Evolutionary conservation across 2,797 vertebrate genomes (phyloP).

Genomic region (Phataginus tricuspis): DNA sequence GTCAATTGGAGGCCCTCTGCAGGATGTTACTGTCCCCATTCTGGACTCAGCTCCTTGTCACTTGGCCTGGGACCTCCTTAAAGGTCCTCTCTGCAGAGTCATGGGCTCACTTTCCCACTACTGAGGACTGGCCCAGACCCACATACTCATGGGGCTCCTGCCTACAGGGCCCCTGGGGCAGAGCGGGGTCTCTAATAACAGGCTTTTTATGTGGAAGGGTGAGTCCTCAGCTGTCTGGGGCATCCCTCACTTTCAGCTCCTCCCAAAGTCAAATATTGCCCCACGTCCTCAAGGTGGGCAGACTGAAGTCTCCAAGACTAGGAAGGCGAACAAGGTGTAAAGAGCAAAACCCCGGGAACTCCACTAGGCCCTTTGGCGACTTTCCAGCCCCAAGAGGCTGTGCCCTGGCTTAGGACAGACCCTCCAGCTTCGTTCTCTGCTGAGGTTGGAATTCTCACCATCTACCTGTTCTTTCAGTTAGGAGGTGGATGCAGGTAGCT

Average conservation of each 20-base stretch:
- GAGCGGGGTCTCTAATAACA: not conserved
- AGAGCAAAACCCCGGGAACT: not conserved
- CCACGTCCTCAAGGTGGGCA: not conserved
- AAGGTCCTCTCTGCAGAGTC: not conserved
- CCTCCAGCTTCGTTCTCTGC: not conserved
- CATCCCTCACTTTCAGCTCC: not conserved
- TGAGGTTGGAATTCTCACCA: not conserved
- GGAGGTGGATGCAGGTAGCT: not conserved
- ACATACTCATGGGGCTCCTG: not conserved
- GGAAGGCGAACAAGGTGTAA: not conserved
- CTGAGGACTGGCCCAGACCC: not conserved
- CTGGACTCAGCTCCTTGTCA: not conserved
- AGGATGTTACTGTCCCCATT: not conserved
- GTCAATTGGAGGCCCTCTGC: not conserved
- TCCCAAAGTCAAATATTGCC: not conserved
- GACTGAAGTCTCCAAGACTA: not conserved
- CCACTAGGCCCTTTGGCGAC: not conserved
- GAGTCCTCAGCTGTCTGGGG: not conserved
- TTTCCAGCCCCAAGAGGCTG: not conserved
- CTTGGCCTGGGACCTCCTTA: not conserved
- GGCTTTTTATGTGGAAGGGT: not conserved
- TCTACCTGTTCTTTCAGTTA: not conserved
- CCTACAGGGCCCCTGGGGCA: rapidly evolving
- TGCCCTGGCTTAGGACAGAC: not conserved
- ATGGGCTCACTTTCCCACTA: not conserved